Percentiles rank a stretch among this genome's conserved stretches.
phyloP scores from a whole-genome alignment of 2,113 vertebrate species.

The Urocitellus parryii region DNA sequence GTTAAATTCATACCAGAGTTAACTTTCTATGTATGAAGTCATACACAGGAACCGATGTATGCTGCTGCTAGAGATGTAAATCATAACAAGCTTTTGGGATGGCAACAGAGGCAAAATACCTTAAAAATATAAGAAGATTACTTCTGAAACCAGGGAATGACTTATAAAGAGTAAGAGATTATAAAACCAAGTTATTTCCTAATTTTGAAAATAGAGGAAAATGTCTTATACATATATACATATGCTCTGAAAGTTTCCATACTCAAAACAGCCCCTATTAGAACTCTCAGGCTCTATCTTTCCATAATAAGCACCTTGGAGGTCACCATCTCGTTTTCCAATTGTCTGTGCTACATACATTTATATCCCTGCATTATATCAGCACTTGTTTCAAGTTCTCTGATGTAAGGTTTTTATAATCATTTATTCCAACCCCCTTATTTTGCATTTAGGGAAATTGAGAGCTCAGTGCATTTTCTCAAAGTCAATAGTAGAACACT shows the following conservation, averaged over 20 bases:
- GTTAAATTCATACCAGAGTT: background rate
- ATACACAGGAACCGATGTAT: background rate
- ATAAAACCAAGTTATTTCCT: conserved; percentile 27
- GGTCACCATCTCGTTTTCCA: background rate
- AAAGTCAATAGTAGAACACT: background rate
- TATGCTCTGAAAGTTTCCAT: background rate
- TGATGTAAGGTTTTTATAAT: background rate
- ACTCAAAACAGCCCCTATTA: background rate
- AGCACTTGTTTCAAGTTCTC: background rate
- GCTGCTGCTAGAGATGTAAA: background rate
- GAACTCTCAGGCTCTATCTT: background rate
- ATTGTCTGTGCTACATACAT: background rate
- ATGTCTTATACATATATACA: background rate
- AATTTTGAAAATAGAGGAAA: conserved; percentile 38
- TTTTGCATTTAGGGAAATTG: background rate
- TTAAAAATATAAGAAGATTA: conserved; percentile 44
- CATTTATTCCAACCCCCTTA: background rate
- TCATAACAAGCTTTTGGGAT: background rate
- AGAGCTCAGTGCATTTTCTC: background rate
- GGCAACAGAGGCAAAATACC: background rate
- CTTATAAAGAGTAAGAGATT: conserved; percentile 6
- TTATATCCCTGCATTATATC: background rate
- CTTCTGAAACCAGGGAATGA: background rate
- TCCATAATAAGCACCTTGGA: background rate
- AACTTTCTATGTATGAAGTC: background rate